Percentiles rank a stretch among this genome's conserved stretches.
Evolutionary conservation across 23 tunicate species (phyloP).

Genomic region (Oikopleura vanhoeffeni): DNA sequence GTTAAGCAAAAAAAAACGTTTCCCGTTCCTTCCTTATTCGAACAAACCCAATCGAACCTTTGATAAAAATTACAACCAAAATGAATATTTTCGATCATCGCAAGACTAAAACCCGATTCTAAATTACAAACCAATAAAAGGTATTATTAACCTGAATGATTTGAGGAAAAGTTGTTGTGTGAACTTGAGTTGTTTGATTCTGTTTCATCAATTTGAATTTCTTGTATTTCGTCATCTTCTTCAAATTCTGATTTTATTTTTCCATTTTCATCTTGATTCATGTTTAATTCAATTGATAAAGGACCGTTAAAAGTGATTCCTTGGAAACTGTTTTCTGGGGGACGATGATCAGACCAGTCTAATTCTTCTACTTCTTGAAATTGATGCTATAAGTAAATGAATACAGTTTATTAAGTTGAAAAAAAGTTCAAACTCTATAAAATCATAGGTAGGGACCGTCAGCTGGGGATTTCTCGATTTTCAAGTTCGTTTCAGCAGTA

Average conservation of each 20-base stretch:
- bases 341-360: not conserved
- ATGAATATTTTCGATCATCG: not conserved
- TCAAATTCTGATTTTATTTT: no score
- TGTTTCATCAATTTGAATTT: not conserved
- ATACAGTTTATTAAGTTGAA: no score
- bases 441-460: no score
- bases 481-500: no score
- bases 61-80: no score
- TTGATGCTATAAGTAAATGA: not conserved
- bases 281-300: not conserved
- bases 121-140: no score
- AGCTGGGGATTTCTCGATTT: no score
- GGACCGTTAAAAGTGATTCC: not conserved
- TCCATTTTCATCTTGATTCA: not conserved
- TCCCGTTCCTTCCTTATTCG: no score
- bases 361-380: conserved; percentile 6
- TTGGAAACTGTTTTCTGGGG: not conserved
- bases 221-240: not conserved
- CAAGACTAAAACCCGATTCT: not conserved
- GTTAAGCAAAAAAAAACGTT: no score
- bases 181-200: not conserved
- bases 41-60: no score
- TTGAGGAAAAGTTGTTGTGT: not conserved
- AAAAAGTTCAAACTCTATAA: no score
- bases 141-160: not conserved